Base-by-base conservation (phyloP, 2,113 vertebrate species). In the Cottus gobio region DNA sequence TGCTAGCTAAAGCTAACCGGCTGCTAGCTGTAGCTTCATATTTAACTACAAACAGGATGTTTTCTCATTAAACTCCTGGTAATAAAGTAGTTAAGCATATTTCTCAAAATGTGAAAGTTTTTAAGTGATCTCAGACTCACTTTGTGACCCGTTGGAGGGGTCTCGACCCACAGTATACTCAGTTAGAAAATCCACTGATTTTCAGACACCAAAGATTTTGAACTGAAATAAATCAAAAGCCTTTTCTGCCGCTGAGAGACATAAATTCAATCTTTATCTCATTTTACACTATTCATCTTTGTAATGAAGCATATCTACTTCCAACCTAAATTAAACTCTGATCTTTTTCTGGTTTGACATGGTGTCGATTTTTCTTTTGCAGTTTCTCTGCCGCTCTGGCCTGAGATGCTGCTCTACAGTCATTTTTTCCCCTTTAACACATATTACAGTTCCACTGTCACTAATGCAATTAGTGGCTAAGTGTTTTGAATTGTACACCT, bases 401-500 rank as follows among this genome's bases (percentile, higher is more conserved):
- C 39, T 22, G 9, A 20, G 9, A 63, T 28, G 15, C 48, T 5
- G 2, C 16, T 18, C 11, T 18, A n/a, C 1, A n/a, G 37, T 30
- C 0, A 5, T 15, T 54, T 39, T 42, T 37, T 37, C 36, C 2
- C 16, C n/a, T 64, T 48, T 9, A 56, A 44, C 6, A 36, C n/a
- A 64, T 65, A 18, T 42, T 36, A 30, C 16, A 64, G 7, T 75
- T 74, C 18, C 24, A 56, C 5, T 57, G 9, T 73, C 18, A 15
- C 54, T 57, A 57, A 71, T 68, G 30, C 30, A 78, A 60, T 87
- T 44, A 77, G 52, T 44, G 24, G 5, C 12, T 72, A 42, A 67
- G 42, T 73, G 77, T 72, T 60, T 88, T 77, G 80, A 80, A 82
- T 71, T 68, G 70, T 75, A 18, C 79, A 81, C 70, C 48, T 85